Evolutionary conservation across 2,797 vertebrate species (phyloP), one percentile per base, ranked within the genome.

Genomic region (Manis javanica): DNA sequence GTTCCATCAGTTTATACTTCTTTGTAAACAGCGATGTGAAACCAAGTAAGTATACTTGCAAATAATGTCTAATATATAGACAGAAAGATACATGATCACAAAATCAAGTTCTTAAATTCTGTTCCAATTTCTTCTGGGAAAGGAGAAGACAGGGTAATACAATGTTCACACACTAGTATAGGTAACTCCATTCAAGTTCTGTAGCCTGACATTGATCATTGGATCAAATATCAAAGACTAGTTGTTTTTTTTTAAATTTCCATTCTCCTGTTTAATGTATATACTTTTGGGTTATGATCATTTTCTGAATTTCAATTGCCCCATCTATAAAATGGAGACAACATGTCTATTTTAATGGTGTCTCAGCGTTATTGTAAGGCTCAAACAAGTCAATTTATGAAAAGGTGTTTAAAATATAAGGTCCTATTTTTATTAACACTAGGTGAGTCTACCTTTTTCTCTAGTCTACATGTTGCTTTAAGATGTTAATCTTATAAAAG

Each of bases 351-450:
- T 93, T 94, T 78, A 89, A 69, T 24, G 69, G 23, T 81, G 14
- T 66, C 39, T 95, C 15, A 75, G 37, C 78, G 26, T 92, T 86
- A 31, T 94, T 94, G 3, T 69, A 69, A 83, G 15, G 15, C 31
- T 91, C 42, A 91, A 93, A 55, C 14, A 86, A 91, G n/a, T 68
- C 69, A 95, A 89, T 71, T 89, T 69, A 83, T 78, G 61, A 71
- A 93, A 94, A 85, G 16, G 46, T 88, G 11, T 96, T 96, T 66
- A 77, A 95, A 93, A 94, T n/a, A 63, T 31, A 84, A 57, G 23
- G 12, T 79, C 24, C 4, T 72, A 71, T 51, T 94, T 91, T 63
- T 81, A 68, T 77, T 82, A 94, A 68, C 46, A 92, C 26, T 66
- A 84, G 12, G 63, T 88, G 10, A 7, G 3, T 31, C 91, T 96